These are phyloP conservation scores for Plutella xylostella DNA, from an alignment of 2,888 invertebrate species.

Conservation along the genomic window DNA sequence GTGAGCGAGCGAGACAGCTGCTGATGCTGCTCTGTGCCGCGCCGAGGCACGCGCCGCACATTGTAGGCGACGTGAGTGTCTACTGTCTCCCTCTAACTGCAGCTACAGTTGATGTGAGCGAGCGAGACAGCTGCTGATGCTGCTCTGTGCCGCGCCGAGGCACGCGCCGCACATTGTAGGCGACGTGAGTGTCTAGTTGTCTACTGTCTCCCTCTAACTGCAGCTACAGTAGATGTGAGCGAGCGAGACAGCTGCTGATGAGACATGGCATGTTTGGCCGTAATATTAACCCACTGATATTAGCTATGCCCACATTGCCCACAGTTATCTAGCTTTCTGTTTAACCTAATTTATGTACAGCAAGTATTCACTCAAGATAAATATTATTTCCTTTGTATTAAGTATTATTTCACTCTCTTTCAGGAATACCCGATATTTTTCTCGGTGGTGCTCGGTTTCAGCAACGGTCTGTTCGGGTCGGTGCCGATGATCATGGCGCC, in stretches of 20 bases:
- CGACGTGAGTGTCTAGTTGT: constrained; percentile 45
- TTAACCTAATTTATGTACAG: too few species aligned
- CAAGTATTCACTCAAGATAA: not conserved
- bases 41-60: constrained; percentile 80
- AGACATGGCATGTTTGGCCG: too few species aligned
- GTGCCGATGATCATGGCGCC: constrained; percentile 95
- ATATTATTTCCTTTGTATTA: not conserved
- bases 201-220: not conserved
- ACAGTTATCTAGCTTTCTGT: too few species aligned
- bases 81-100: not conserved
- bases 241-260: constrained; percentile 82
- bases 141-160: constrained; percentile 85
- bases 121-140: constrained; percentile 80
- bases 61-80: constrained; percentile 63
- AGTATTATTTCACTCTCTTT: not conserved
- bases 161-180: constrained; percentile 77
- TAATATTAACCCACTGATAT: too few species aligned
- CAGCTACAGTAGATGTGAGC: constrained; percentile 38
- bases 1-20: constrained; percentile 78
- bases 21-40: constrained; percentile 84
- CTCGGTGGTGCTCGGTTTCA: constrained; percentile 78
- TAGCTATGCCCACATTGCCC: too few species aligned
- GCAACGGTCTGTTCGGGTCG: constrained; percentile 90
- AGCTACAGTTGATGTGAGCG: constrained; percentile 49
- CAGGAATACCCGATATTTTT: constrained; percentile 63